Evolutionary conservation across 2,797 vertebrate genomes (phyloP), one percentile per base, ranked within the genome.

Genomic region (Tangara arthus): DNA sequence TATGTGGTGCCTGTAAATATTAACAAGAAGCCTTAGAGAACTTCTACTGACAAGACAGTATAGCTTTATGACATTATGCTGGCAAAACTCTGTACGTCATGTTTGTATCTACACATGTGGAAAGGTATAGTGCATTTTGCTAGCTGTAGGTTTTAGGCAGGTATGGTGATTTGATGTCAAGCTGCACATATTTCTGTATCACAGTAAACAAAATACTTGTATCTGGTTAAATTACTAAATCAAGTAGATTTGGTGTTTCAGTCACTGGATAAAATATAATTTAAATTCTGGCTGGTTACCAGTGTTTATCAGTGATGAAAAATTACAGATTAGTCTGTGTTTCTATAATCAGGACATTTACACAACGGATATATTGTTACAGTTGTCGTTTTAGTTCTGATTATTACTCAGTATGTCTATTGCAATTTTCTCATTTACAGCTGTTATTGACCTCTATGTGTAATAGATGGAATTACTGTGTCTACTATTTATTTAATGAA

Each of bases 21-120:
- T 97, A 97, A 97, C 95, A 96, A 95, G 97, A 95, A 96, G 77
- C 71, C 78, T 95, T 63, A 77, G 71, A 94, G 87, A 96, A 97
- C 85, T 87, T 95, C 63, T 69, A 12, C 66, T 97, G 97, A 97
- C 97, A 97, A 97, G 93, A 52, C 80, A 16, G 63, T 76, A 27
- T 53, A 95, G 84, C 82, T 96, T 95, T 87, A 27, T 97, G 96
- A 96, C 94, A 97, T 69, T 44, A 37, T 37, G 39, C 82, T 92
- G 93, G 79, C 76, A 93, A 80, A 96, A 84, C 79, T 89, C 69
- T 80, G 64, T 94, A 10, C 96, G 71, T 92, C 94, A 83, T 85
- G 69, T 65, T 71, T 97, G 93, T 94, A 93, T 77, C 57, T 97
- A 57, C 56, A 9, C 28, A 46, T 0, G 0, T 94, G 64, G 77